Base-by-base conservation (phyloP, 2,888 invertebrate genomes). In the Cheilosia scutellata region DNA sequence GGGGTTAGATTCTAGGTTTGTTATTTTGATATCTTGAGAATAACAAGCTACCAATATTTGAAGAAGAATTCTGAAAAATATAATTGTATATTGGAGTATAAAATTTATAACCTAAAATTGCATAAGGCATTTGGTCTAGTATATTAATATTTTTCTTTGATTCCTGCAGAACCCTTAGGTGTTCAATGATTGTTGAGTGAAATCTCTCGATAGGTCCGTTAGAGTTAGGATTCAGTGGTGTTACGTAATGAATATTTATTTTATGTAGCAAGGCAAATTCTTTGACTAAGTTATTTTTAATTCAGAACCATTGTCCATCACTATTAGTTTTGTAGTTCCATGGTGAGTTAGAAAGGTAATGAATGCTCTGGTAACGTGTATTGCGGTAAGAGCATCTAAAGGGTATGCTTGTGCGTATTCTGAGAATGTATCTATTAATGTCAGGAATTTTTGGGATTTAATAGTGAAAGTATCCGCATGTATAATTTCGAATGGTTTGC, bases 361-460 rank as follows among this genome's bases (percentile, higher is more conserved):
- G 13, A 65, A 57, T 7, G 44, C 55, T 37, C 11, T 55, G n/a
- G 63, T 74, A 5, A 33, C 27, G 63, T 57, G 55, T 27, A 66
- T 49, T 40, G 29, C 53, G n/a, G 29, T 31, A 27, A 53, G 58
- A 7, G 42, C 51, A 42, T 51, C 60, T 29, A 72, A 25, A 25
- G 51, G 27, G 25, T 66, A 51, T 20, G 66, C 40, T 31, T 60
- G 66, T 40, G 66, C 66, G 49, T 66, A 76, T 66, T 66, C 70
- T n/a, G 76, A 76, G 60, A 84, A 84, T 47, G 63, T 75, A 25
- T 66, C 74, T 33, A 65, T 57, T 40, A 82, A n/a, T n/a, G n/a
- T 55, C 20, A 82, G 49, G 4, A 66, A 58, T 49, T 78, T 40
- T 62, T 75, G 53, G 5, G 16, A 9, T 62, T 87, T 76, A 7